A percentile compares a stretch with the other conserved stretches of the same genome.
phyloP scores from a whole-genome alignment of 2,888 invertebrate species.

The Drosophila picticornis region DNA sequence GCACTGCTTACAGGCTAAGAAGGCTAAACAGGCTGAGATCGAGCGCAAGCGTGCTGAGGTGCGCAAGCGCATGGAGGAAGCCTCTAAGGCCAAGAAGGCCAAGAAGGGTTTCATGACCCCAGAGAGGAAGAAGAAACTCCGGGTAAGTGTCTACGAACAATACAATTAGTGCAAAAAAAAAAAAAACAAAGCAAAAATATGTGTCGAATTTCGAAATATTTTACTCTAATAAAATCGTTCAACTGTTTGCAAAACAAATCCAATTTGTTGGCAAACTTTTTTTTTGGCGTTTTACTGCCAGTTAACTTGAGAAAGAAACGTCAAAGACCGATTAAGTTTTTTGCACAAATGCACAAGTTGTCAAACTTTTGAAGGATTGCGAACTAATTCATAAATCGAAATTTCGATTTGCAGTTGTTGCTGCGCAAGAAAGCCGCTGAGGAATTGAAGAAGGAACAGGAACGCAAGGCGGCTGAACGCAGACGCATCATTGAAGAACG shows the following conservation, averaged over 20 bases:
- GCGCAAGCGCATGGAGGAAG: slow-evolving; percentile 99
- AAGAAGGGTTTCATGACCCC: slow-evolving; percentile 99
- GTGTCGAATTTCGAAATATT: neutral
- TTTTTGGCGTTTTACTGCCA: neutral
- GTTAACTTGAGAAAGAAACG: neutral
- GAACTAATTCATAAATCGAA: neutral
- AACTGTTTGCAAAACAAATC: neutral
- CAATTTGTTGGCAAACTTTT: neutral
- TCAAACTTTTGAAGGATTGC: neutral
- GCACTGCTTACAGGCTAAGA: slow-evolving; percentile 91
- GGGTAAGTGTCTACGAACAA: slow-evolving; percentile 88
- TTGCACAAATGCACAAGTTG: neutral
- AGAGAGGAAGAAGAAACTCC: slow-evolving; percentile 99
- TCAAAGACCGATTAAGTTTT: neutral
- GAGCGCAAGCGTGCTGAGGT: slow-evolving; percentile 99
- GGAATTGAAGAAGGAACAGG: slow-evolving; percentile 99
- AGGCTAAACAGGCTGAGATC: slow-evolving; percentile 98
- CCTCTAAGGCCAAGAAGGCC: slow-evolving; percentile 99
- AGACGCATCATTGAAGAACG: slow-evolving; percentile 98
- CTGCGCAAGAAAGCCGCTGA: slow-evolving; percentile 99
- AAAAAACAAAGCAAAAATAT: neutral
- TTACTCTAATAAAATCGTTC: neutral
- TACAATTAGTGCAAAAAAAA: too few species aligned
- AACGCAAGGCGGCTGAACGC: slow-evolving; percentile 98
- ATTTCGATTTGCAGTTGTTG: slow-evolving; percentile 90